Evolutionary conservation across 2,888 invertebrate genomes (phyloP).

Genomic region (Timandra comae): DNA sequence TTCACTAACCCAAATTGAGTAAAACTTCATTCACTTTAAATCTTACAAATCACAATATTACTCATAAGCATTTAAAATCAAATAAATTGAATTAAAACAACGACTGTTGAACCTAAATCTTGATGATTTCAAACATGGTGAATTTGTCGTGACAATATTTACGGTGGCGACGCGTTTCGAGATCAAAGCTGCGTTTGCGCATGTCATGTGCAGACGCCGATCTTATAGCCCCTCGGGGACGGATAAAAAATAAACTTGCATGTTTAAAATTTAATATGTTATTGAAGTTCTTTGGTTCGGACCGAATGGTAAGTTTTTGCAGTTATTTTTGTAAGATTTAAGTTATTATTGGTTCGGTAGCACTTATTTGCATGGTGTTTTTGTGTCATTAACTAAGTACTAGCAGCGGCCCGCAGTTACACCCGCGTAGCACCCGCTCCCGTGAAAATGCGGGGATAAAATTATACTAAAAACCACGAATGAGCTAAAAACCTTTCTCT

Average conservation of each 20-base stretch:
- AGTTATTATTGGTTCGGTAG: no score
- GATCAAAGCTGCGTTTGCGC: conserved; percentile 42
- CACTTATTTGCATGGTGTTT: no score
- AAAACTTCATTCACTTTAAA: no score
- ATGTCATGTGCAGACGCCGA: conserved; percentile 44
- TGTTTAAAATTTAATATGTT: conserved; percentile 69
- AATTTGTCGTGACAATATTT: conserved; percentile 73
- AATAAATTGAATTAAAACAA: conserved; percentile 63
- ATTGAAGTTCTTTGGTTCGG: conserved; percentile 31
- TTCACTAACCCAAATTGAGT: no score
- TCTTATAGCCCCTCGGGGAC: conserved; percentile 61
- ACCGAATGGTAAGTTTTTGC: conserved; percentile 24
- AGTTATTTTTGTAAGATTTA: conserved; percentile 13
- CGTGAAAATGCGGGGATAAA: no score
- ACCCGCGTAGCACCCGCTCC: no score
- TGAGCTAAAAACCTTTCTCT: no score
- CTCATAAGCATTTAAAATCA: conserved; percentile 38
- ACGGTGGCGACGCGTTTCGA: conserved; percentile 43
- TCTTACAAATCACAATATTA: conserved; percentile 26
- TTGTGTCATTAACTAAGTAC: no score
- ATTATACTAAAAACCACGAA: no score
- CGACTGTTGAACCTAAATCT: conserved; percentile 40
- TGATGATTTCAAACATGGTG: conserved; percentile 63
- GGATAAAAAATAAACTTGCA: conserved; percentile 50
- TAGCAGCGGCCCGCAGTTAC: no score